Base-by-base conservation (phyloP, 1,140 invertebrate genomes). In the Wiebesia pumilae region DNA sequence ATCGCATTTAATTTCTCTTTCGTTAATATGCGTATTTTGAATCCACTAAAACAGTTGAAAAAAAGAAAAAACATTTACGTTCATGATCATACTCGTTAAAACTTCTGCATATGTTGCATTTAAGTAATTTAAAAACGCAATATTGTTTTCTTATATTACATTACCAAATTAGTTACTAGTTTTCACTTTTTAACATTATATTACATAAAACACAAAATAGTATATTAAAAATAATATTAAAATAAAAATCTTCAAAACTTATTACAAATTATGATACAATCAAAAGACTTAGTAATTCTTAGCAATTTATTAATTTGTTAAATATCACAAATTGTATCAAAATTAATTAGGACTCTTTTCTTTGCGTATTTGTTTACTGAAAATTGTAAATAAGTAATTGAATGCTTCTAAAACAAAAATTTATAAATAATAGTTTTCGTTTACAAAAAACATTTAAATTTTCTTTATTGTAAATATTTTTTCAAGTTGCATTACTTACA, bases 1-100 rank as follows among this genome's bases (percentile, higher is more conserved):
- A 92, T 88, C 1, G 87, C 79, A 75, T 90, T 92, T 78, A 93
- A 87, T 82, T 92, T 94, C 35, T 94, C 93, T 86, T 93, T 94
- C 9, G 93, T 92, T 30, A 93, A 51, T 33, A 94, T 93, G 10
- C 93, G 92, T 67, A 94, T 94, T 88, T 93, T 94, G 87, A 93
- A 90, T 51, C 90, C 91, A 90, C 93, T 94, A 88, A 83, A 91
- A 92, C 85, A 87, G 6, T 12, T 69, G 54, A 78, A 54, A 80
- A 40, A 81, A 85, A 85, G 71, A 73, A 69, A 27, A 27, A 24
- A 75, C n/a, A 43, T 71, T n/a, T 75, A 75, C 21, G 16, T 43
- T 43, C 58, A 62, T 27, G 81, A 83, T 47, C 30, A 77, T 24
- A 27, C 10, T 35, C 4, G 4, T 43, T n/a, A 54, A 54, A 54